A percentile compares a stretch with the other conserved stretches of the same genome.
phyloP scores from a whole-genome alignment of 2,797 vertebrate species.

The Anabacerthia variegaticeps region DNA sequence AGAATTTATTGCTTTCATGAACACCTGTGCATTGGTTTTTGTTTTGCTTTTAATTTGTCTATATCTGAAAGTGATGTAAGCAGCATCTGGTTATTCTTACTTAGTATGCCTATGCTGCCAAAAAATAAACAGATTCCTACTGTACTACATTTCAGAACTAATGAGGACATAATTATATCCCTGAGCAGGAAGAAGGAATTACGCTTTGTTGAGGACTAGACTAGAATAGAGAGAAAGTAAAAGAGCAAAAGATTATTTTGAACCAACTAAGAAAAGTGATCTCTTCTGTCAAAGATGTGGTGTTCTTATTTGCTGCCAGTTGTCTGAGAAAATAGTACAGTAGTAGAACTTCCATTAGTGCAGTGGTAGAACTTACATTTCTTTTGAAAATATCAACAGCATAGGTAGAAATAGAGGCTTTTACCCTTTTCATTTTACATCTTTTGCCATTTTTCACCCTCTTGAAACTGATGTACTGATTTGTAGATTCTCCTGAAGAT shows the following conservation, averaged over 20 bases:
- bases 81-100: constrained; percentile 68
- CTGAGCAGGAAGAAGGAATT: constrained; percentile 63
- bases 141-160: constrained; percentile 65
- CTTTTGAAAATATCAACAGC: not conserved
- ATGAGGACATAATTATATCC: constrained; percentile 69
- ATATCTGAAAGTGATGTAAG: constrained; percentile 64
- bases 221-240: constrained; percentile 29
- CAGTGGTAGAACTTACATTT: not conserved
- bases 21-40: constrained; percentile 54
- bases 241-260: constrained; percentile 21
- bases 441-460: not conserved
- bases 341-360: not conserved
- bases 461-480: not conserved
- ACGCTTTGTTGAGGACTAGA: constrained; percentile 47
- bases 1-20: constrained; percentile 33
- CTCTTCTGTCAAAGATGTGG: not conserved
- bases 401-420: not conserved
- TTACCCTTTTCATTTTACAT: not conserved
- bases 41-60: constrained; percentile 66
- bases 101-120: constrained; percentile 49
- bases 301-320: not conserved
- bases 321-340: not conserved
- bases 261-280: constrained; percentile 22
- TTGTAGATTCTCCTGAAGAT: not conserved
- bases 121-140: constrained; percentile 65